phyloP scores from a whole-genome alignment of 2,888 invertebrate genomes.

The Rotaria macrura region DNA sequence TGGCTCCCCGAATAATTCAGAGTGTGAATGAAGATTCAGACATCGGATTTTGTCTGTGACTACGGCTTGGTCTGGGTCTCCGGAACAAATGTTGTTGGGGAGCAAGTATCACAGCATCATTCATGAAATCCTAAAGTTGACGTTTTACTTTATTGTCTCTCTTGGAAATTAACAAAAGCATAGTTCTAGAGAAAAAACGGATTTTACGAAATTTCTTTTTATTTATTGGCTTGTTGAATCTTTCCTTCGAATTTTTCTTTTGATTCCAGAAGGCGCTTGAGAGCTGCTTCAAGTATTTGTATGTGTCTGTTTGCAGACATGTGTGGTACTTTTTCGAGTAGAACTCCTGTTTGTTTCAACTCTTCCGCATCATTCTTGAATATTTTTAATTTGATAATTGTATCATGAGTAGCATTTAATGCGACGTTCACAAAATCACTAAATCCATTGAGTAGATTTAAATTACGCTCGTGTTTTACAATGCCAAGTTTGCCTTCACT shows the following conservation, averaged over 20 bases:
- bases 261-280: not conserved
- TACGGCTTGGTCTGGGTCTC: too few species aligned
- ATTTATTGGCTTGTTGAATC: not conserved
- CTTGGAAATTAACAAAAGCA: too few species aligned
- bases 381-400: not conserved
- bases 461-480: not conserved
- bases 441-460: not conserved
- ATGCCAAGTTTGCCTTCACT: not conserved
- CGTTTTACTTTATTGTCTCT: too few species aligned
- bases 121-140: too few species aligned
- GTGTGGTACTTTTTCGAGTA: not conserved
- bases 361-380: not conserved
- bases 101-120: too few species aligned
- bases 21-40: too few species aligned
- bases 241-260: not conserved
- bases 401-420: not conserved
- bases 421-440: not conserved
- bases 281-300: not conserved
- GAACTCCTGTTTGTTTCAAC: not conserved
- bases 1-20: too few species aligned
- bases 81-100: too few species aligned
- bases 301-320: not conserved
- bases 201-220: too few species aligned
- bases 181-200: too few species aligned
- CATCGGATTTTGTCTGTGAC: too few species aligned